phyloP scores from a whole-genome alignment of 2,797 vertebrate genomes.

The Xerus rutilus region DNA sequence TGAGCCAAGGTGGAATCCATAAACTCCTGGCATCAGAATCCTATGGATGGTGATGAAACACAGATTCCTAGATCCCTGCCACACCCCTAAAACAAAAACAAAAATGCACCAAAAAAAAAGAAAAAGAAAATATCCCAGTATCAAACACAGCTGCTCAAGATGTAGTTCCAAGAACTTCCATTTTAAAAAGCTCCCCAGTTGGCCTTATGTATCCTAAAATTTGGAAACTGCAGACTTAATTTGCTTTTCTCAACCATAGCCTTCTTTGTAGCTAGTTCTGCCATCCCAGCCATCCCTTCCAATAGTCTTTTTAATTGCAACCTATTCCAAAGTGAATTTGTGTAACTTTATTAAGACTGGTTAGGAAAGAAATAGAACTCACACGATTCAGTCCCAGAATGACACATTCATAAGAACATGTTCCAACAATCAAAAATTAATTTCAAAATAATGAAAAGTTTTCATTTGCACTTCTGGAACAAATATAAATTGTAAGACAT shows the following conservation, averaged over 20 bases:
- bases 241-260: not conserved
- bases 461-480: not conserved
- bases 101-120: not conserved
- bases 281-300: not conserved
- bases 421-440: conserved; percentile 23
- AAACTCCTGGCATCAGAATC: not conserved
- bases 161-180: not conserved
- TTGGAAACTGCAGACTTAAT: not conserved
- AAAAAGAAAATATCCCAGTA: not conserved
- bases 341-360: not conserved
- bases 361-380: conserved; percentile 13
- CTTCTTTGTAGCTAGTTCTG: not conserved
- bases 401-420: not conserved
- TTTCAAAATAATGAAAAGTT: conserved; percentile 13
- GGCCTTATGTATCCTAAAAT: not conserved
- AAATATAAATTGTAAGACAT: not conserved
- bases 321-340: conserved; percentile 22
- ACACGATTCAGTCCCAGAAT: not conserved
- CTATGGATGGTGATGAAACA: not conserved
- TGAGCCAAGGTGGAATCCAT: not conserved
- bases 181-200: not conserved
- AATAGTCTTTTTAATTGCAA: not conserved
- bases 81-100: too few species aligned
- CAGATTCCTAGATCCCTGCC: not conserved
- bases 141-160: not conserved